A percentile compares a stretch with the other conserved stretches of the same genome.
These are phyloP conservation scores for Drepana falcataria DNA, from an alignment of 2,888 invertebrate genomes.

Conservation along the genomic window DNA sequence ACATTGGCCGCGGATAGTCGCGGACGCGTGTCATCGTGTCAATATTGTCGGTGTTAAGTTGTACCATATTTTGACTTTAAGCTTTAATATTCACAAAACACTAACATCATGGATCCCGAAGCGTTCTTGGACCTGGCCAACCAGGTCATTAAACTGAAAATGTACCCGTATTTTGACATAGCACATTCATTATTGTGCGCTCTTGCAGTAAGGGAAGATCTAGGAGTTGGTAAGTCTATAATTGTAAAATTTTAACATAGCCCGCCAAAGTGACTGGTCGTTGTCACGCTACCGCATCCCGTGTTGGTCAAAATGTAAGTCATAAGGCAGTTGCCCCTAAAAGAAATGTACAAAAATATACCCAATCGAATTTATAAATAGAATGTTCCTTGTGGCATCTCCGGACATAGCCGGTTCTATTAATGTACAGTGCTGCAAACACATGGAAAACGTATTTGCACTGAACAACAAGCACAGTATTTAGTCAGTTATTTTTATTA, in stretches of 20 bases:
- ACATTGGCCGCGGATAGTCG: slow-evolving; percentile 70
- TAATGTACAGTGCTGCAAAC: slow-evolving; percentile 1
- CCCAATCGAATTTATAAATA: slow-evolving; percentile 65
- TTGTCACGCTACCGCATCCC: slow-evolving; percentile 41
- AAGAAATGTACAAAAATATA: slow-evolving; percentile 62
- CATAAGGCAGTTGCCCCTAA: slow-evolving; percentile 32
- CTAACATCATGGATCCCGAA: slow-evolving; percentile 91
- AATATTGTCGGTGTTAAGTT: slow-evolving; percentile 75
- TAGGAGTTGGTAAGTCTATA: slow-evolving; percentile 87
- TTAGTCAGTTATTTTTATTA: no score
- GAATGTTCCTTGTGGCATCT: slow-evolving; percentile 50
- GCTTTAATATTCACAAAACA: slow-evolving; percentile 31
- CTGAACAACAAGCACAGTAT: not conserved
- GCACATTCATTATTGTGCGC: slow-evolving; percentile 97
- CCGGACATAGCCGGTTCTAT: slow-evolving; percentile 17
- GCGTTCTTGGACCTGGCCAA: slow-evolving; percentile 98
- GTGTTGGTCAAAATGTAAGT: slow-evolving; percentile 13
- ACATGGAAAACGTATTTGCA: not conserved
- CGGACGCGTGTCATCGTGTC: slow-evolving; percentile 53
- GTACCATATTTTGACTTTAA: slow-evolving; percentile 43
- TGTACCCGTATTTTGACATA: slow-evolving; percentile 99
- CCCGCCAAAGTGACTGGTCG: slow-evolving; percentile 32
- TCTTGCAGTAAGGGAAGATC: slow-evolving; percentile 95
- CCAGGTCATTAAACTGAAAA: slow-evolving; percentile 98
- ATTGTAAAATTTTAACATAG: slow-evolving; percentile 35